These are phyloP conservation scores for Collichthys lucidus DNA, from an alignment of 2,113 vertebrate genomes.

Conservation along the genomic window DNA sequence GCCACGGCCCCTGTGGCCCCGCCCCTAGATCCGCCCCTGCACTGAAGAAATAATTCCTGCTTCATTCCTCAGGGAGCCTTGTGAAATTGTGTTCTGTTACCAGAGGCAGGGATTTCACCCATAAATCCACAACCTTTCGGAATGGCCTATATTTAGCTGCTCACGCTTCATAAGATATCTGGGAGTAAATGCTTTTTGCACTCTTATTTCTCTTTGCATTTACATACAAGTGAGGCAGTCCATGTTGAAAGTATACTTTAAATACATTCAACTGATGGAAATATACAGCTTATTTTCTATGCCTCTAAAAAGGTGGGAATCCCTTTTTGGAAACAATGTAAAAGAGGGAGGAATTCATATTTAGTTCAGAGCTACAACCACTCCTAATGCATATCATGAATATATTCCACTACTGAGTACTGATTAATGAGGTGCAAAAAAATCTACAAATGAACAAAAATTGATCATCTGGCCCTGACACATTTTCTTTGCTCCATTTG, in stretches of 20 bases:
- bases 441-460: constrained; percentile 62
- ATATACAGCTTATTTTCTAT: constrained; percentile 7
- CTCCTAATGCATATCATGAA: constrained; percentile 64
- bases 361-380: constrained; percentile 36
- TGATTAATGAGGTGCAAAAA: constrained; percentile 58
- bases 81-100: constrained; percentile 46
- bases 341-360: constrained; percentile 46
- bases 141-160: constrained; percentile 57
- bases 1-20: too few relatives aligned
- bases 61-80: constrained; percentile 24
- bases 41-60: constrained; percentile 2
- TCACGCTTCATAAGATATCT: constrained; percentile 27
- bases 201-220: constrained; percentile 19
- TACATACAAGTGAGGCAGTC: background rate
- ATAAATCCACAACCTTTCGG: constrained; percentile 66
- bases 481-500: constrained; percentile 41
- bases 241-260: constrained; percentile 8
- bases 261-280: constrained; percentile 16
- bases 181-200: background rate
- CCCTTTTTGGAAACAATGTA: constrained; percentile 35
- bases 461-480: constrained; percentile 60
- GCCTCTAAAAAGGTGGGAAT: constrained; percentile 34
- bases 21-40: too few relatives aligned
- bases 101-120: constrained; percentile 65
- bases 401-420: constrained; percentile 34